Conservation (phyloP, 1,140 invertebrate species). For the Drosophila nigrodunni region DNA sequence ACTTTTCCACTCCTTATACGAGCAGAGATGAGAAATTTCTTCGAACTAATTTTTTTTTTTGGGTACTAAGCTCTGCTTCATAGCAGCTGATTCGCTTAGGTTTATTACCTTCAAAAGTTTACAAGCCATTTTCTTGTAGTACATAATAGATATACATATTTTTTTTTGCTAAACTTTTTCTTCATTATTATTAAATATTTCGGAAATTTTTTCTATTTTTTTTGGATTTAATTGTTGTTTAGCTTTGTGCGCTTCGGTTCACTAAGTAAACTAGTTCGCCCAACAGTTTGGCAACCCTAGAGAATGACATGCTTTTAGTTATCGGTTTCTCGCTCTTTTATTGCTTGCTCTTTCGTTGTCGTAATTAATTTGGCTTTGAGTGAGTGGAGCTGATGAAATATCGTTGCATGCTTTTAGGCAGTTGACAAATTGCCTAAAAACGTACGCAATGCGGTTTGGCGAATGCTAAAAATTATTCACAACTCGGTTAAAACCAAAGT, state of each 20-base stretch:
- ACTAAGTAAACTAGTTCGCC: background rate
- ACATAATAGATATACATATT: no score
- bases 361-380: constrained; percentile 74
- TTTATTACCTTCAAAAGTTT: background rate
- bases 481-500: constrained; percentile 2
- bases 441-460: constrained; percentile 46
- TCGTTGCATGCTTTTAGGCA: constrained; percentile 47
- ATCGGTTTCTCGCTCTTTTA: constrained; percentile 5
- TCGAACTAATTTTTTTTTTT: background rate
- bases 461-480: background rate
- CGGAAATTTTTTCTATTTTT: background rate
- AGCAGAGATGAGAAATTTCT: constrained; percentile 14
- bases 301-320: background rate
- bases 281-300: constrained; percentile 11
- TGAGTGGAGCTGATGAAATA: constrained; percentile 48
- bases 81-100: background rate
- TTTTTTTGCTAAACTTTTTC: background rate
- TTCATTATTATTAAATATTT: background rate
- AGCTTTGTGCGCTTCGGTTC: background rate
- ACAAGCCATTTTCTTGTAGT: no score
- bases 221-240: background rate
- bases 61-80: constrained; percentile 6
- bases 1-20: constrained; percentile 51
- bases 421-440: constrained; percentile 43
- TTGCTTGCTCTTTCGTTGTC: background rate